A percentile compares a stretch with the other conserved stretches of the same genome.
These are phyloP conservation scores for Celastrina argiolus DNA, from an alignment of 2,888 invertebrate genomes.

Conservation along the genomic window DNA sequence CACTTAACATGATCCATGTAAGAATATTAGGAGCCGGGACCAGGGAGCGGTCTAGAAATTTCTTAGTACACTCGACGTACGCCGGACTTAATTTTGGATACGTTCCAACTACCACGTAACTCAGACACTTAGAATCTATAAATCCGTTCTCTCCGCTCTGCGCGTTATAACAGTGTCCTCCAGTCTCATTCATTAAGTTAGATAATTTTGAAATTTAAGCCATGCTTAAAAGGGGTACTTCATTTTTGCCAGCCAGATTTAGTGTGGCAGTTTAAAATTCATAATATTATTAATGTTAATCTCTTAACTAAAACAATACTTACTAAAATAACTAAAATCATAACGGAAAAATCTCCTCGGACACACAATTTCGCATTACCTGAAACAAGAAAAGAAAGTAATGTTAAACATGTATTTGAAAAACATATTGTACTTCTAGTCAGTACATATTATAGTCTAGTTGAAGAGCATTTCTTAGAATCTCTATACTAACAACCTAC, in stretches of 20 bases:
- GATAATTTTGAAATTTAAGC: slow-evolving; percentile 14
- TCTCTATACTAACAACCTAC: not conserved
- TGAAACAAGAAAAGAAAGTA: not conserved
- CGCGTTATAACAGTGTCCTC: slow-evolving; percentile 10
- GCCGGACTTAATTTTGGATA: slow-evolving; percentile 42
- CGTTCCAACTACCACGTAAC: slow-evolving; percentile 46
- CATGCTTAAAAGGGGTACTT: not conserved
- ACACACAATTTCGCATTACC: not conserved
- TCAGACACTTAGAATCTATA: slow-evolving; percentile 37
- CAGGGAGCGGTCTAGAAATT: slow-evolving; percentile 30
- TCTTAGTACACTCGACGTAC: slow-evolving; percentile 33
- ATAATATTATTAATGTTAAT: too few relatives aligned
- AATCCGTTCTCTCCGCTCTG: slow-evolving; percentile 30
- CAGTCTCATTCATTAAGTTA: slow-evolving; percentile 17
- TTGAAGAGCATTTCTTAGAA: not conserved
- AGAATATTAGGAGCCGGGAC: slow-evolving; percentile 20
- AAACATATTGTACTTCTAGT: too few relatives aligned
- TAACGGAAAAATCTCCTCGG: too few relatives aligned
- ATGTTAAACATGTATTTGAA: not conserved
- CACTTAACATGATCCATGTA: slow-evolving; percentile 12
- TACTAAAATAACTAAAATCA: too few relatives aligned
- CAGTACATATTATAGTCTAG: too few relatives aligned
- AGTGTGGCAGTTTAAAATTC: not conserved
- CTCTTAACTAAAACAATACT: too few relatives aligned
- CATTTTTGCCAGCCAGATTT: not conserved